phyloP scores from a whole-genome alignment of 2,888 invertebrate genomes.

The Thyatira batis region DNA sequence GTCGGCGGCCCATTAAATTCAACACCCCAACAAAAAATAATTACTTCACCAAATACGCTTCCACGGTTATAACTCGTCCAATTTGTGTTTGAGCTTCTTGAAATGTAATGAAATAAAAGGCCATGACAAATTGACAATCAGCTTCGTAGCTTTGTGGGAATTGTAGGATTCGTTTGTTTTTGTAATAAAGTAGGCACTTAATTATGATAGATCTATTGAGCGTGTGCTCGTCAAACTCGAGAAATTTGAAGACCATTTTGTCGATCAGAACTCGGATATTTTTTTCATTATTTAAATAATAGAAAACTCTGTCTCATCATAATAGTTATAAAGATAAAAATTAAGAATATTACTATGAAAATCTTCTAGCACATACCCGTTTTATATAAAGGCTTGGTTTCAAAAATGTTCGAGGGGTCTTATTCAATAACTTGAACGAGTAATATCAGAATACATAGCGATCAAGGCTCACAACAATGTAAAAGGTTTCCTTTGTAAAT shows the following conservation, averaged over 20 bases:
- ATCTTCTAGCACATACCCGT: neutral
- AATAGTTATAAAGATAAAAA: too few relatives aligned
- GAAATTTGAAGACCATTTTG: too few relatives aligned
- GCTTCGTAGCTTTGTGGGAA: neutral
- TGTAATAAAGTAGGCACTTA: neutral
- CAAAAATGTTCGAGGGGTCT: neutral
- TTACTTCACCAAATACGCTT: conserved; percentile 68
- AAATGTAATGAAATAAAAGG: conserved; percentile 44
- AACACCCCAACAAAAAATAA: conserved; percentile 76
- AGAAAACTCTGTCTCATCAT: too few relatives aligned
- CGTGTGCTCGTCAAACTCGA: neutral
- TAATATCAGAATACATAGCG: neutral
- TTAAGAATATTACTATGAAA: neutral
- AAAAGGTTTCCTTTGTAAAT: neutral
- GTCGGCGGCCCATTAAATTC: conserved; percentile 68
- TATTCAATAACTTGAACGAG: neutral
- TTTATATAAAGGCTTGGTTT: neutral
- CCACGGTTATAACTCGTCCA: conserved; percentile 57
- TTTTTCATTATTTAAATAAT: too few relatives aligned
- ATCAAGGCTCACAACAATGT: neutral
- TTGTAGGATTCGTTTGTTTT: conserved; percentile 5
- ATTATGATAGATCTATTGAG: neutral
- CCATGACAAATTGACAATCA: conserved; percentile 35
- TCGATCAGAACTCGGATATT: too few relatives aligned
- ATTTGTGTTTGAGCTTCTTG: conserved; percentile 46